Percentiles rank a stretch among this genome's conserved stretches.
Evolutionary conservation across 1,140 invertebrate species (phyloP).

Genomic region (Protaetia brevitarsis): DNA sequence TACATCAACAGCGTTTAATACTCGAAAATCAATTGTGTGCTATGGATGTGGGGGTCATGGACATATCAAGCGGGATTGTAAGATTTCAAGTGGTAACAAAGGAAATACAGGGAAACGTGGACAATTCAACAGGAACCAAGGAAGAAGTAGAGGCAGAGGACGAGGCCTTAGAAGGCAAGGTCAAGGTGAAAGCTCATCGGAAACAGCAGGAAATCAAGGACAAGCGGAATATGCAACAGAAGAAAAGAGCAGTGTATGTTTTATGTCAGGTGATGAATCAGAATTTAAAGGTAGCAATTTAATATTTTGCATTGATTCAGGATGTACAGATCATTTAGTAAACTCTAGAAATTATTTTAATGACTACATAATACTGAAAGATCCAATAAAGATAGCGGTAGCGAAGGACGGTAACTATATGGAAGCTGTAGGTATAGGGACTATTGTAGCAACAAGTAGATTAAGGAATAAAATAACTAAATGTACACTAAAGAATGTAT

Average conservation of each 20-base stretch:
- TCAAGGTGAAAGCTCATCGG: no score
- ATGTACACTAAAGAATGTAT: constrained; percentile 22
- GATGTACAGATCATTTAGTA: constrained; percentile 23
- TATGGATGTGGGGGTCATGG: no score
- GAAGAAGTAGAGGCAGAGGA: no score
- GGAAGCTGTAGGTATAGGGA: constrained; percentile 15
- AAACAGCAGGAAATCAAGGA: no score
- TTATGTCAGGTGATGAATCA: neutral
- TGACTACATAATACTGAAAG: constrained; percentile 15
- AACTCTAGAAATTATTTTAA: constrained; percentile 19
- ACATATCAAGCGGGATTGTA: no score
- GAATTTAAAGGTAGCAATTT: neutral
- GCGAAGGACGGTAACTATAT: constrained; percentile 21
- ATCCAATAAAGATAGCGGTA: constrained; percentile 22
- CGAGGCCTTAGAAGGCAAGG: no score
- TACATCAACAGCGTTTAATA: no score
- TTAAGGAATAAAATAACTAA: neutral
- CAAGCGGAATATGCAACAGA: neutral
- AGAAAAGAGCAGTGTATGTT: constrained; percentile 8
- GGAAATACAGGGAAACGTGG: no score
- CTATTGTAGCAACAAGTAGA: neutral
- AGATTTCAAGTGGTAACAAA: no score
- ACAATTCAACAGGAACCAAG: no score
- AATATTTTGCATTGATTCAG: constrained; percentile 21
- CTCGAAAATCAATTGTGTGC: no score